These are phyloP conservation scores for Drosophila monieri DNA, from an alignment of 2,888 invertebrate genomes.

Conservation along the genomic window DNA sequence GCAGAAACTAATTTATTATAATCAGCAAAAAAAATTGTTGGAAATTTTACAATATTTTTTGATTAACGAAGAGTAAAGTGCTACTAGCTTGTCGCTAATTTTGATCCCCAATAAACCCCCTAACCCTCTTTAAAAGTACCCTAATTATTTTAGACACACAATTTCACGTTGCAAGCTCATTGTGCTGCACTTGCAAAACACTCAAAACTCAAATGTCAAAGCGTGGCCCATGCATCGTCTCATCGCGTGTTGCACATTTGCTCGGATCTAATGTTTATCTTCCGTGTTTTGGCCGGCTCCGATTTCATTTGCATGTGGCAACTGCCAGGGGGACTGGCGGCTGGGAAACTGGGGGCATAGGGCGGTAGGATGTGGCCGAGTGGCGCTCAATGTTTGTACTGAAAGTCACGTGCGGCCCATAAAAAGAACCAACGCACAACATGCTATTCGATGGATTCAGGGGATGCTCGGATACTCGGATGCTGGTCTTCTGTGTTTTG, in stretches of 20 bases:
- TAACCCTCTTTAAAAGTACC: too few species aligned
- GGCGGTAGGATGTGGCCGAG: conserved; percentile 62
- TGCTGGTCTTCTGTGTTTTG: conserved; percentile 18
- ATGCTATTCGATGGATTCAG: conserved; percentile 31
- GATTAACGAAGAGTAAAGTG: too few species aligned
- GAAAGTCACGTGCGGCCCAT: conserved; percentile 75
- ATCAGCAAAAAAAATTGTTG: conserved; percentile 62
- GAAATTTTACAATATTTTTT: conserved; percentile 39
- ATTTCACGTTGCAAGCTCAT: conserved; percentile 2
- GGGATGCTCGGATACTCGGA: neutral
- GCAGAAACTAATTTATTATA: conserved; percentile 53
- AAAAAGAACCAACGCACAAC: conserved; percentile 68
- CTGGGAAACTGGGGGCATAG: neutral
- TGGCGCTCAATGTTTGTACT: conserved; percentile 67
- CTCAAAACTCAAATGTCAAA: conserved; percentile 32
- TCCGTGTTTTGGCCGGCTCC: conserved; percentile 61
- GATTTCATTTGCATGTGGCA: conserved; percentile 43
- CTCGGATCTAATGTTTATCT: conserved; percentile 64
- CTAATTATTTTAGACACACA: neutral
- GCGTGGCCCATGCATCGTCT: conserved; percentile 56
- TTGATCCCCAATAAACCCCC: too few species aligned
- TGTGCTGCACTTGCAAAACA: conserved; percentile 15
- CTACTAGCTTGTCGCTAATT: too few species aligned
- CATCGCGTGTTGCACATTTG: conserved; percentile 40
- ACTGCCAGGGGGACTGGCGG: neutral